Evolutionary conservation across 2,797 vertebrate species (phyloP), one percentile per base, ranked within the genome.

Genomic region (Sebastolobus alascanus): DNA sequence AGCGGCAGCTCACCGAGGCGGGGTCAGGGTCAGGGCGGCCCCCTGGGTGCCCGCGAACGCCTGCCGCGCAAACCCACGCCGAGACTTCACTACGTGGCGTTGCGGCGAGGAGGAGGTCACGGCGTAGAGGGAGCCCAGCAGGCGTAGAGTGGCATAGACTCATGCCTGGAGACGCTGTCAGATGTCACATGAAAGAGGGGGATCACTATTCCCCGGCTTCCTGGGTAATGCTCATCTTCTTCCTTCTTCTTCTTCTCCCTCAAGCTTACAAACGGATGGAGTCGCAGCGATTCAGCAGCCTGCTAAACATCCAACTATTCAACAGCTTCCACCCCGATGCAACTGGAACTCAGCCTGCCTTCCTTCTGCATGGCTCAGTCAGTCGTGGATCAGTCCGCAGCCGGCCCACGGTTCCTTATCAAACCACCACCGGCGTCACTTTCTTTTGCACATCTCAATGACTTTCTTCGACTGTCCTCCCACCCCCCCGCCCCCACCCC

Each of bases 131-230:
- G 46, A 73, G 80, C 72, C 63, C 46, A 14, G 71, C 31, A 79
- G 88, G 61, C 22, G 35, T 11, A 33, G 60, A 0, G 64, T 52
- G 68, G 76, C 63, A 35, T n/a, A 25, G 61, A 55, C 65, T 86
- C 92, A 92, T 91, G 79, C 87, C 90, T 76, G 54, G 73, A 68
- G 76, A 80, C 0, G 65, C 22, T 14, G 71, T 82, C 85, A 89
- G 78, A 89, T 73, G 77, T 88, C 67, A 82, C 77, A 80, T 65
- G 63, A 33, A 68, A 64, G 29, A 54, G 43, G 52, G 11, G 1
- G 78, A 71, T 79, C 73, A 6, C 54, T 77, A 35, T 59, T 64
- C 50, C 31, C 46, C 68, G 46, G 64, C 56, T 61, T 74, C 63
- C 55, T 68, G 66, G n/a, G 25, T 11, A 6, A 65, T 55, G 68